These are phyloP conservation scores for Microtus agrestis DNA, from an alignment of 2,797 vertebrate species.

Conservation along the genomic window DNA sequence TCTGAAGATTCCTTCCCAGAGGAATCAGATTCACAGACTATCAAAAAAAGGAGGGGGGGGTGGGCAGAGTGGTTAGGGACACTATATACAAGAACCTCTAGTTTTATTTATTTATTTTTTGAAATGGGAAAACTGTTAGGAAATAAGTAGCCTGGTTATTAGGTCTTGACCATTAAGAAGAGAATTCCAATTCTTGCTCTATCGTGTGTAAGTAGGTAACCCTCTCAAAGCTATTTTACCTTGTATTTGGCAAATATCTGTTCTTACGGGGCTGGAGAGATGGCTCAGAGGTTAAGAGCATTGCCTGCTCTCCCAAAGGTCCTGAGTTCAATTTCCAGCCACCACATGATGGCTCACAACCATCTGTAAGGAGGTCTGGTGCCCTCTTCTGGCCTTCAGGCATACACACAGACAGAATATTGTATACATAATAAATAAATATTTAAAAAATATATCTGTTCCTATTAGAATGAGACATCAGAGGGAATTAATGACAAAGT, in stretches of 20 bases:
- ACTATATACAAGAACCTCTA: conserved; percentile 7
- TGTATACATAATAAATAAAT: no score
- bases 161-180: conserved; percentile 39
- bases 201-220: not conserved
- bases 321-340: no score
- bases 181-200: conserved; percentile 42
- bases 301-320: no score
- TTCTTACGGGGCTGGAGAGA: not conserved
- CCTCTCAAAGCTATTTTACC: not conserved
- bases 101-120: not conserved
- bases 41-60: not conserved
- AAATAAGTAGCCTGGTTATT: conserved; percentile 16
- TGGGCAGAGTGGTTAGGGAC: not conserved
- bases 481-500: conserved; percentile 20
- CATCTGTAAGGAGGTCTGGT: no score
- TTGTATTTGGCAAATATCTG: conserved; percentile 29
- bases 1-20: not conserved
- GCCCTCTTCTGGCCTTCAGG: no score
- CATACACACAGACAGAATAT: no score
- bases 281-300: no score
- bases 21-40: conserved; percentile 32
- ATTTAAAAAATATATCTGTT: not conserved
- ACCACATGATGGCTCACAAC: no score
- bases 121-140: conserved; percentile 7
- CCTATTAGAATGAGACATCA: conserved; percentile 5